Conservation (phyloP, 2,797 vertebrate genomes). For the Tapera naevia region DNA sequence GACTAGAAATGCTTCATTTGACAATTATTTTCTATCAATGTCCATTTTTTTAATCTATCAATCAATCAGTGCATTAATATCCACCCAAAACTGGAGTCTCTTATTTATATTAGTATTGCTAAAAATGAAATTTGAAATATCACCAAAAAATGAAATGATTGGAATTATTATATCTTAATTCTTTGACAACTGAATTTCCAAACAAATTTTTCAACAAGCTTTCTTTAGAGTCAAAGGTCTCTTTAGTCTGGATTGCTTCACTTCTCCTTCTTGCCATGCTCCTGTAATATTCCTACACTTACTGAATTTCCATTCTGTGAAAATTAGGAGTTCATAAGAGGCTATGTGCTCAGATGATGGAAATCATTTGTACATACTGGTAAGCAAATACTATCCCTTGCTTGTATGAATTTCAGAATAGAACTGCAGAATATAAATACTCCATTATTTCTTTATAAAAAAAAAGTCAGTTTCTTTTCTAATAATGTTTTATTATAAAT, state of each 20-base stretch:
- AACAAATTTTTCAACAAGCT: neutral
- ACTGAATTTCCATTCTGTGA: neutral
- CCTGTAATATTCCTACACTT: neutral
- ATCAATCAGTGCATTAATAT: neutral
- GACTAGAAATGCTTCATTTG: neutral
- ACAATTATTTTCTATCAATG: neutral
- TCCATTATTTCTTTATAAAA: neutral
- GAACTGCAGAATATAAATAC: neutral
- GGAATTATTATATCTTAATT: conserved; percentile 18
- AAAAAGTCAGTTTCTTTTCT: neutral
- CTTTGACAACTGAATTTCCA: conserved; percentile 24
- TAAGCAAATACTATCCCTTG: neutral
- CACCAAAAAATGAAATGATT: conserved; percentile 10
- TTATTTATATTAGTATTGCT: conserved; percentile 9
- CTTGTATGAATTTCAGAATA: neutral
- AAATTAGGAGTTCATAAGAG: neutral
- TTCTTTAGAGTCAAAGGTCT: neutral
- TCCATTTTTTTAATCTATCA: neutral
- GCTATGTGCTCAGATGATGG: neutral
- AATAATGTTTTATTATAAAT: neutral
- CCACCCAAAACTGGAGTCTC: neutral
- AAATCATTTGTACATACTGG: neutral
- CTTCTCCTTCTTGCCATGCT: neutral
- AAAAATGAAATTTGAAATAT: conserved; percentile 16
- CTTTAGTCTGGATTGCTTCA: neutral